These are phyloP conservation scores for Beaufortia kweichowensis DNA, from an alignment of 2,113 vertebrate genomes.

Conservation along the genomic window DNA sequence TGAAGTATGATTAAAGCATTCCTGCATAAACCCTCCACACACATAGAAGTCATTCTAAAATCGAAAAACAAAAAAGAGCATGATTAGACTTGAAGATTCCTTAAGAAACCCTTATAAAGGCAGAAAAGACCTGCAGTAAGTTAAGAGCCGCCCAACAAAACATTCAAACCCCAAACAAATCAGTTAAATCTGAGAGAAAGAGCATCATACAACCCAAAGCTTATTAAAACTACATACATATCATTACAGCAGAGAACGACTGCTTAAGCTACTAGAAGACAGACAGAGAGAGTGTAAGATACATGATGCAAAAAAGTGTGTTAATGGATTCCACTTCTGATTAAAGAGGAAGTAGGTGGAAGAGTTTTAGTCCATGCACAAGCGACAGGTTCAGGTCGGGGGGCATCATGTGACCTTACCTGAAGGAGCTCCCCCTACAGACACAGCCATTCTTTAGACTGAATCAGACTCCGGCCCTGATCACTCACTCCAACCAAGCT, in stretches of 20 bases:
- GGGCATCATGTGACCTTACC: slow-evolving; percentile 74
- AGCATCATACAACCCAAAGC: not conserved
- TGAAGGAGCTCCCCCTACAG: slow-evolving; percentile 82
- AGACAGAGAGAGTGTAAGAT: not conserved
- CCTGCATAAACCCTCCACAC: not conserved
- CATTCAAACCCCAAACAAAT: slow-evolving; percentile 5
- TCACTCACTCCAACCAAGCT: slow-evolving; percentile 91
- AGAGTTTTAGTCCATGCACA: slow-evolving; percentile 48
- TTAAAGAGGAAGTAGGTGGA: slow-evolving; percentile 17
- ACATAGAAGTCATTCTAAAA: not conserved
- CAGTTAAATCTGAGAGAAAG: not conserved
- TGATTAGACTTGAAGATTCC: not conserved
- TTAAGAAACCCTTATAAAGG: not conserved
- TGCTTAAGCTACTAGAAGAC: not conserved
- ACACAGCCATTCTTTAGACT: slow-evolving; percentile 99
- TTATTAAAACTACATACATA: not conserved
- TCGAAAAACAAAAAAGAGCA: not conserved
- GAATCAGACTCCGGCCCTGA: slow-evolving; percentile 91
- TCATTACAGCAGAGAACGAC: not conserved
- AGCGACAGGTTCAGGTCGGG: slow-evolving; percentile 28
- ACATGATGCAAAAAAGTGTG: not conserved
- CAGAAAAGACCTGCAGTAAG: not conserved
- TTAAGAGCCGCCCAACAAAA: slow-evolving; percentile 5
- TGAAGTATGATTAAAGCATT: not conserved
- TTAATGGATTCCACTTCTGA: not conserved